Percentiles rank a stretch among this genome's conserved stretches.
Conservation (phyloP, 2,888 invertebrate species). For the Pseudolycoriella hygida region DNA sequence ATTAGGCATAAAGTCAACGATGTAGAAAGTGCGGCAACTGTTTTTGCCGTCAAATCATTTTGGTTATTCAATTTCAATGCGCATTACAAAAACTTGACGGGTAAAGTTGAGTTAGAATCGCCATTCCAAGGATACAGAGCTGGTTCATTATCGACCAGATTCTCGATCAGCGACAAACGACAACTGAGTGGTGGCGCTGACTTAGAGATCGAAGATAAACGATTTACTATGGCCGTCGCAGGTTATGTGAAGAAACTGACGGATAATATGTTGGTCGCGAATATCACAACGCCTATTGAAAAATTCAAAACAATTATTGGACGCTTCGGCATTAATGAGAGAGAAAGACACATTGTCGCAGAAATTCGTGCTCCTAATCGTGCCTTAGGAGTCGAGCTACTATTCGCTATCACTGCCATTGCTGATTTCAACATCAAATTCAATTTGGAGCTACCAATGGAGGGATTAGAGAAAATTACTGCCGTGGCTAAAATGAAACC, state of each 20-base stretch:
- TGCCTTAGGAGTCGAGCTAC: conserved; percentile 49
- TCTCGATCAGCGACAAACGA: conserved; percentile 42
- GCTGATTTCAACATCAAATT: conserved; percentile 58
- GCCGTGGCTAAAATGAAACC: conserved; percentile 48
- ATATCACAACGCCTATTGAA: conserved; percentile 55
- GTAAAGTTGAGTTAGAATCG: conserved; percentile 42
- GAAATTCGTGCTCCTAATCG: conserved; percentile 49
- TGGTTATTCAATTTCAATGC: conserved; percentile 43
- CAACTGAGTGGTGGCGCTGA: conserved; percentile 50
- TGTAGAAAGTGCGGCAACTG: conserved; percentile 27
- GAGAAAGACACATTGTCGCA: conserved; percentile 51
- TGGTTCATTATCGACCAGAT: conserved; percentile 47
- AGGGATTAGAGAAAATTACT: conserved; percentile 45
- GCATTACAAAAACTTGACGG: conserved; percentile 44
- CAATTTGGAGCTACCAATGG: conserved; percentile 54
- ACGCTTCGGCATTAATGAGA: conserved; percentile 53
- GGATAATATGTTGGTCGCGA: conserved; percentile 56
- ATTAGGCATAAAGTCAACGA: conserved; percentile 28
- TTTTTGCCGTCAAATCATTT: conserved; percentile 47
- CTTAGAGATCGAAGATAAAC: conserved; percentile 50
- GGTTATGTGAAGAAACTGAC: conserved; percentile 53
- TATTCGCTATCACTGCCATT: conserved; percentile 40
- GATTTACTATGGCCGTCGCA: conserved; percentile 44
- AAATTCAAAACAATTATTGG: conserved; percentile 46
- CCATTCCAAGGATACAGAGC: conserved; percentile 52